Percentiles rank a stretch among this genome's conserved stretches.
Conservation (phyloP, 2,113 vertebrate species). For the Cromileptes altivelis region DNA sequence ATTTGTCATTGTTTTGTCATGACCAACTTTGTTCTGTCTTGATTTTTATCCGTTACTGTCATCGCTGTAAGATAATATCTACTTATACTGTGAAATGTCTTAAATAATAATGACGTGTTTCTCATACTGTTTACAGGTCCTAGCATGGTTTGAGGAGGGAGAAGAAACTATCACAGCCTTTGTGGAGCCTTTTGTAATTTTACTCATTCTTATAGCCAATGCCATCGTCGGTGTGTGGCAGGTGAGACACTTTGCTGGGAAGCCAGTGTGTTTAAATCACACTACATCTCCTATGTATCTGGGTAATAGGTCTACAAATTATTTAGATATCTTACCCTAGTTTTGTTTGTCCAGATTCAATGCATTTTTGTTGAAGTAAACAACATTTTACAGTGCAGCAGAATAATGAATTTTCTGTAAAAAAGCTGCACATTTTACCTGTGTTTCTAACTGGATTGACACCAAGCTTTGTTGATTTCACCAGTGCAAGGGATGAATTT, state of each 20-base stretch:
- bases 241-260: constrained; percentile 85
- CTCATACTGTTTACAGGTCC: constrained; percentile 85
- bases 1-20: background rate
- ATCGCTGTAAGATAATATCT: background rate
- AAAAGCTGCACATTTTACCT: background rate
- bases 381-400: background rate
- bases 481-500: background rate
- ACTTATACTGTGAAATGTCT: background rate
- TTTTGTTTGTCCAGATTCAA: background rate
- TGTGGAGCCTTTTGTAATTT: constrained; percentile 99
- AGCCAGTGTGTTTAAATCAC: background rate
- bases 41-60: background rate
- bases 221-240: constrained; percentile 99
- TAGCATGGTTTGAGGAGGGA: constrained; percentile 99
- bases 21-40: background rate
- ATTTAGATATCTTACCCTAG: background rate
- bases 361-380: background rate
- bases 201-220: constrained; percentile 98
- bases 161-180: constrained; percentile 99
- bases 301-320: background rate
- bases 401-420: background rate
- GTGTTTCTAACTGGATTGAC: background rate
- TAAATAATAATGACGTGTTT: background rate
- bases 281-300: background rate
- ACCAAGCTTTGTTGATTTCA: background rate